phyloP scores from a whole-genome alignment of 2,797 vertebrate genomes.

The Diceros bicornis region DNA sequence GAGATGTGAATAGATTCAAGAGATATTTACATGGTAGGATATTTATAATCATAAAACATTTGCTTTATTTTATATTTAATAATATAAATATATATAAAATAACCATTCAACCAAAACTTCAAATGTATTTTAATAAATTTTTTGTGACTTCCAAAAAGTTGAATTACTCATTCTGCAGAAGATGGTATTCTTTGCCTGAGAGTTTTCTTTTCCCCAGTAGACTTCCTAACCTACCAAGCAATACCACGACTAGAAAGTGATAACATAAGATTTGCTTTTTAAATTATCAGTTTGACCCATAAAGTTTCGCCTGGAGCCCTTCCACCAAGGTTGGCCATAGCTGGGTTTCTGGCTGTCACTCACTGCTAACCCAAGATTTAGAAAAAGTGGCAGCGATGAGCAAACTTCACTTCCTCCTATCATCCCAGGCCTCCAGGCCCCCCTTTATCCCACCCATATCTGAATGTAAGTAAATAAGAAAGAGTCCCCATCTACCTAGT shows the following conservation, averaged over 20 bases:
- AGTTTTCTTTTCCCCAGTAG: background rate
- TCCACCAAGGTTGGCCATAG: background rate
- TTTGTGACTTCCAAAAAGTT: background rate
- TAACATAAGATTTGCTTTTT: background rate
- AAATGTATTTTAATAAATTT: background rate
- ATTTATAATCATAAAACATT: conserved; percentile 14
- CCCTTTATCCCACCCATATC: background rate
- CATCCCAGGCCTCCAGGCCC: background rate
- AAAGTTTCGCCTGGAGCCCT: background rate
- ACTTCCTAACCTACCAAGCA: background rate
- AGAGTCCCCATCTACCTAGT: background rate
- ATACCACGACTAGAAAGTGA: background rate
- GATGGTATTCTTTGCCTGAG: background rate
- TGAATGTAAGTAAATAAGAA: background rate
- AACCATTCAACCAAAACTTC: background rate
- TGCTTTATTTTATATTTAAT: background rate
- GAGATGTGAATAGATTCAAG: background rate
- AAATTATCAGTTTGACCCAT: background rate
- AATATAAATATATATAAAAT: background rate
- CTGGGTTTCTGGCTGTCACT: background rate
- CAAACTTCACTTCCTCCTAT: background rate
- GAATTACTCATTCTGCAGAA: background rate
- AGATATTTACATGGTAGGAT: background rate
- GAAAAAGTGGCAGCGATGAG: background rate
- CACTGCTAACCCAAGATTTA: background rate